Evolutionary conservation across 2,797 vertebrate genomes (phyloP).

Genomic region (Micrastur ruficollis): DNA sequence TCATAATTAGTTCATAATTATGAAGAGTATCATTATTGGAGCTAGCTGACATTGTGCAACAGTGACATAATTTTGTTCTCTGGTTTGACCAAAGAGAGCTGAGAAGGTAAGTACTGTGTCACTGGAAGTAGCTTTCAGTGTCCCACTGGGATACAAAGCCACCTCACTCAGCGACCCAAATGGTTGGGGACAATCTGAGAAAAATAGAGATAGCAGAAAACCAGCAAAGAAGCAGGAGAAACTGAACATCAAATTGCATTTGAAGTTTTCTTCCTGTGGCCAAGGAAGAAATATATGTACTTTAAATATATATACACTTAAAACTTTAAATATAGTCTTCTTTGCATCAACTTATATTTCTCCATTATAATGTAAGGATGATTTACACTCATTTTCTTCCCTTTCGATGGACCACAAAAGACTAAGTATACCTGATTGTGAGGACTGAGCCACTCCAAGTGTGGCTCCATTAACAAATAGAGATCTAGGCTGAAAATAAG

Average conservation of each 20-base stretch:
- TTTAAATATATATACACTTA: background rate
- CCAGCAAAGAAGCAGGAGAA: background rate
- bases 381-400: background rate
- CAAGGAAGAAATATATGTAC: background rate
- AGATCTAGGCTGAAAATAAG: background rate
- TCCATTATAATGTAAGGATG: background rate
- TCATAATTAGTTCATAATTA: background rate
- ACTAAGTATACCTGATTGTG: background rate
- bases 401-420: background rate
- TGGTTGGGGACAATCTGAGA: background rate
- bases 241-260: background rate
- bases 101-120: background rate
- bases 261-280: background rate
- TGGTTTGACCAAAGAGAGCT: background rate
- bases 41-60: background rate
- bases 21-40: background rate
- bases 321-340: no score
- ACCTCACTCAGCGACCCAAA: background rate
- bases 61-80: background rate
- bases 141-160: background rate
- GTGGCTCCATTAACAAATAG: background rate
- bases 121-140: background rate
- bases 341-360: background rate
- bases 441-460: background rate
- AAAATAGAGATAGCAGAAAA: background rate